Percentiles rank a stretch among this genome's conserved stretches.
These are phyloP conservation scores for Brenthis ino DNA, from an alignment of 2,888 invertebrate species.

Conservation along the genomic window DNA sequence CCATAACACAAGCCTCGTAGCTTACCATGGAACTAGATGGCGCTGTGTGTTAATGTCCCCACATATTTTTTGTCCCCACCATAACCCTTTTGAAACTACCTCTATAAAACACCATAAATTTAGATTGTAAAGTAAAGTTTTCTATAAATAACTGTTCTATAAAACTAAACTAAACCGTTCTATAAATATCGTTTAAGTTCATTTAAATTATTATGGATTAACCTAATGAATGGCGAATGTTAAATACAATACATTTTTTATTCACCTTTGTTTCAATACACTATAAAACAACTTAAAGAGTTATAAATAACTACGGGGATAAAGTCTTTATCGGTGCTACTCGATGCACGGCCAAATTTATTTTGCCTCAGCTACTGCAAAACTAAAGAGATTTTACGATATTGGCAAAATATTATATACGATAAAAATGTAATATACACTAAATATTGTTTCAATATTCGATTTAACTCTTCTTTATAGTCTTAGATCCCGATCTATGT, in stretches of 20 bases:
- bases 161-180: background rate
- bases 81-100: too few species aligned
- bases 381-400: constrained; percentile 10
- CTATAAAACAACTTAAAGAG: constrained; percentile 29
- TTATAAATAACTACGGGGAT: constrained; percentile 28
- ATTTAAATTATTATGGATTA: constrained; percentile 3
- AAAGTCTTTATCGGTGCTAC: constrained; percentile 16
- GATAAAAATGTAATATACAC: background rate
- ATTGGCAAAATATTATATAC: background rate
- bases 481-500: too few species aligned
- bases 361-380: constrained; percentile 1
- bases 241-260: constrained; percentile 13
- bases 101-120: too few species aligned
- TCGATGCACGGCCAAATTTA: constrained; percentile 11
- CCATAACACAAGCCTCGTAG: too few species aligned
- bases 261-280: constrained; percentile 20
- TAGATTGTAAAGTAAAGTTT: too few species aligned
- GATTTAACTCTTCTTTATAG: too few species aligned
- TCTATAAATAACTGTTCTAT: too few species aligned
- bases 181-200: background rate
- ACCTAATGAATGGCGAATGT: constrained; percentile 4
- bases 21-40: too few species aligned
- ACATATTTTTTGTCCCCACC: too few species aligned
- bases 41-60: too few species aligned
- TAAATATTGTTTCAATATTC: background rate